Conservation (phyloP, 30 jellyfish, hydroid and myxozoan species). For the Mastigias papua region DNA sequence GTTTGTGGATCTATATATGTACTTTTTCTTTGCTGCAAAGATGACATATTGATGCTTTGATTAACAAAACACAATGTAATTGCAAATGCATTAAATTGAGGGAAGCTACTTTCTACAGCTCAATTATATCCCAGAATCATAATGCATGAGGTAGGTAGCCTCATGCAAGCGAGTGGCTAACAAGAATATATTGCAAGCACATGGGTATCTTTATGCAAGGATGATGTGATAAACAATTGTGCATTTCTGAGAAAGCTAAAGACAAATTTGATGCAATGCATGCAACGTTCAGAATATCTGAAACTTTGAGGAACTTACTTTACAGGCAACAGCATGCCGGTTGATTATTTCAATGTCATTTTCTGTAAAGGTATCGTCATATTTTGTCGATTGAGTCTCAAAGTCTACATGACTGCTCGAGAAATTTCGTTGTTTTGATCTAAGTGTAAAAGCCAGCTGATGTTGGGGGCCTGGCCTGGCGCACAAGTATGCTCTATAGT, state of each 20-base stretch:
- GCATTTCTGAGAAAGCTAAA: not conserved
- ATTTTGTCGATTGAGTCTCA: not conserved
- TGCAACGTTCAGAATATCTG: not conserved
- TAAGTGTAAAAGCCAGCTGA: not conserved
- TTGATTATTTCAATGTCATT: constrained; percentile 1
- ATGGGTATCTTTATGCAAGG: not conserved
- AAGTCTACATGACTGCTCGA: not conserved
- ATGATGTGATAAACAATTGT: not conserved
- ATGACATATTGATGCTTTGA: not conserved
- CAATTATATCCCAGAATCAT: not conserved
- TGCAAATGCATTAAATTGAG: not conserved
- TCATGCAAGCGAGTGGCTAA: not conserved
- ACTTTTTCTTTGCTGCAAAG: constrained; percentile 14
- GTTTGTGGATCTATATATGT: constrained; percentile 57
- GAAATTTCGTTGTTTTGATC: not conserved
- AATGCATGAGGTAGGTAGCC: not conserved
- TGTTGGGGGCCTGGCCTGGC: not conserved
- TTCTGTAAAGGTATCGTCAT: not conserved
- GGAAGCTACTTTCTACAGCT: not conserved
- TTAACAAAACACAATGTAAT: not conserved
- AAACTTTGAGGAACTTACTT: too few relatives aligned
- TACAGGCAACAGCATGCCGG: constrained; percentile 4
- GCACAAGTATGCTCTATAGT: not conserved
- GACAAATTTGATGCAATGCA: not conserved
- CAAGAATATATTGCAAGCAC: too few relatives aligned